Conservation (phyloP, 2,113 vertebrate species). For the Meriones unguiculatus region DNA sequence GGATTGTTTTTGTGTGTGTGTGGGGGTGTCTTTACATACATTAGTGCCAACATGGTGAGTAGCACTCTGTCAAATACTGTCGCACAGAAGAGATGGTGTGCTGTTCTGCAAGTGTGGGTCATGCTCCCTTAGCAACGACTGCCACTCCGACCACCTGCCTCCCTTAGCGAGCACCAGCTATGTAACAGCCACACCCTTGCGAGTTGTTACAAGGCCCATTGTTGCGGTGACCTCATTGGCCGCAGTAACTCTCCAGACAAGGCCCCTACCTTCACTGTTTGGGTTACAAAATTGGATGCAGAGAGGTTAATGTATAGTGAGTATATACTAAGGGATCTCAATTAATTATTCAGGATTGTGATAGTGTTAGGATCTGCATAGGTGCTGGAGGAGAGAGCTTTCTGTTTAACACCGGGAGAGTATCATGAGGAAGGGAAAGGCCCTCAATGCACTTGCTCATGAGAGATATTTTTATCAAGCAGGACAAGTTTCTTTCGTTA, state of each 20-base stretch:
- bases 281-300: not conserved
- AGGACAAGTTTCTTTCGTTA: not conserved
- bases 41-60: not conserved
- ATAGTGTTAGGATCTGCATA: not conserved
- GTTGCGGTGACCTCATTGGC: not conserved
- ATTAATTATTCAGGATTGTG: not conserved
- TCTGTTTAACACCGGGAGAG: not conserved
- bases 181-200: not conserved
- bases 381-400: not conserved
- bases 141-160: not conserved
- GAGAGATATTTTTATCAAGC: not conserved
- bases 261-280: not conserved
- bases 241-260: not conserved
- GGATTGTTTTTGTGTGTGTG: not conserved
- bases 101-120: not conserved
- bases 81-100: not conserved
- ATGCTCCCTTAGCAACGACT: not conserved
- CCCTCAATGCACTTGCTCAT: not conserved
- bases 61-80: not conserved
- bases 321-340: not conserved
- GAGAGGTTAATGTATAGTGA: not conserved
- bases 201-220: not conserved
- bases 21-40: not conserved
- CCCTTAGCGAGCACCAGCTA: not conserved
- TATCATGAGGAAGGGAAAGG: not conserved